Base-by-base conservation (phyloP, 2,113 vertebrate species). In the Anser cygnoides region DNA sequence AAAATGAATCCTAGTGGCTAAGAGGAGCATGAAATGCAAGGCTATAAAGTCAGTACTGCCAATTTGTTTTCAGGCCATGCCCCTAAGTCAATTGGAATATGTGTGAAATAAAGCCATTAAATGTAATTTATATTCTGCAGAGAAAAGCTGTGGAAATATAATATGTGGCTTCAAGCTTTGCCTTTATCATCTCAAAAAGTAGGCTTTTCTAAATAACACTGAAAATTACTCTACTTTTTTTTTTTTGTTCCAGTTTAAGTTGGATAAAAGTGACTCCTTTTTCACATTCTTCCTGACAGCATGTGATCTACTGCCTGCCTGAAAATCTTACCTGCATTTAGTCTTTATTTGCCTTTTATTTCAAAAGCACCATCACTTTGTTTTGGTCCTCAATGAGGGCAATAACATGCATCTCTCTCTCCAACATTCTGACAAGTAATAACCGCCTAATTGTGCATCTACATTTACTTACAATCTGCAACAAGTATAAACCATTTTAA, bases 31-130 rank as follows among this genome's bases (percentile, higher is more conserved):
- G 68, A 96, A 92, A 93, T 75, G 65, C 57, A 84, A 92, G 68
- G 85, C 83, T 90, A 71, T 90, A 84, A 88, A 96, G 80, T 77
- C 58, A 84, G 49, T 52, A 67, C 31, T 94, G 57, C 58, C 71
- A 90, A 89, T 90, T 94, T 94, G 81, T 95, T 97, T 93, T 89
- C 89, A 96, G 80, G 63, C 63, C 84, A 71, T 96, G 87, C 59
- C 94, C 84, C 55, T 77, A 85, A 93, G 92, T 97, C 95, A 91
- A 31, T 70, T 87, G 84, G 50, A 95, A 71, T 84, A 68, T 68
- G 59, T 94, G 80, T 93, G 94, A 96, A 96, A 95, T 95, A 95
- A 93, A 94, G 44, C 65, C 57, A 91, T 95, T 96, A 92, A 93
- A 91, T 2, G 12, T 54, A 84, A 96, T 96, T 97, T 96, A 92